phyloP scores from a whole-genome alignment of 1,140 invertebrate genomes.

The Drosophila dunni region DNA sequence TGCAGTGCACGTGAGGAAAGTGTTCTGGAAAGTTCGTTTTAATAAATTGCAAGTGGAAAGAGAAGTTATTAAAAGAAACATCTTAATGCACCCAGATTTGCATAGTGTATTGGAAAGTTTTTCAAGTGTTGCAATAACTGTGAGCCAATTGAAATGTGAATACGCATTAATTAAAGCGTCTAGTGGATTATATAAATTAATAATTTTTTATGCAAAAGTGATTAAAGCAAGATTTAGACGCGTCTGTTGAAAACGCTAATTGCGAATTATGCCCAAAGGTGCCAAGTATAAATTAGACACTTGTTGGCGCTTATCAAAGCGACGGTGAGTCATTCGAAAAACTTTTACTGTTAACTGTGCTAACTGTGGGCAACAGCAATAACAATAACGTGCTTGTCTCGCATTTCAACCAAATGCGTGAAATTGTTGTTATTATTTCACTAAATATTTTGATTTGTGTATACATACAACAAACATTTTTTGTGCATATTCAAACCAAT shows the following conservation, averaged over 20 bases:
- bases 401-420: not conserved
- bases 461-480: constrained; percentile 1
- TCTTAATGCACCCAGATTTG: not conserved
- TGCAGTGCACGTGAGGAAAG: constrained; percentile 30
- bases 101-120: not conserved
- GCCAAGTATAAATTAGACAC: constrained; percentile 39
- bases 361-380: constrained; percentile 20
- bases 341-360: constrained; percentile 43
- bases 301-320: constrained; percentile 63
- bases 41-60: constrained; percentile 30
- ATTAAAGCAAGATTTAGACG: not conserved
- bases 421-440: constrained; percentile 10
- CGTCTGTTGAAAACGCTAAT: not conserved
- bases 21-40: constrained; percentile 56
- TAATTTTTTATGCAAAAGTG: not conserved
- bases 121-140: constrained; percentile 13
- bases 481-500: constrained; percentile 24
- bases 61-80: constrained; percentile 35
- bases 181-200: constrained; percentile 7
- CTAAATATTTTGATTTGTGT: constrained; percentile 24
- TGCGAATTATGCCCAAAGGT: constrained; percentile 27
- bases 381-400: constrained; percentile 3
- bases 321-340: constrained; percentile 69
- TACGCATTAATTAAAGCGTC: not conserved
- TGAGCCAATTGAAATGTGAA: not conserved